Evolutionary conservation across 2,113 vertebrate species (phyloP).

Genomic region (Atractosteus spatula): DNA sequence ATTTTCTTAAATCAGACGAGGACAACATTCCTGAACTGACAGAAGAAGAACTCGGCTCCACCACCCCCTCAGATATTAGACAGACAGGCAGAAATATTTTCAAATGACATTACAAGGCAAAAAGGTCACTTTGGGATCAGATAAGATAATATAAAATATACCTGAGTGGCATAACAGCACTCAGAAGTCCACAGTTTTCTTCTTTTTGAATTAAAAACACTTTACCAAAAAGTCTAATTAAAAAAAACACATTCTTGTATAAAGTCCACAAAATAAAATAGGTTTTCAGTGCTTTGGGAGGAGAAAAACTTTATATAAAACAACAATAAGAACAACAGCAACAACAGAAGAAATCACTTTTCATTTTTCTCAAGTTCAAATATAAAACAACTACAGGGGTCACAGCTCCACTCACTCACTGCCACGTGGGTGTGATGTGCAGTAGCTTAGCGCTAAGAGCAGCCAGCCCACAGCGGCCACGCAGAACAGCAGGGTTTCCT

Average conservation of each 20-base stretch:
- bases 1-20: not conserved
- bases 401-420: too few species aligned
- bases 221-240: slow-evolving; percentile 12
- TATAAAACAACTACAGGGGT: too few species aligned
- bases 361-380: too few species aligned
- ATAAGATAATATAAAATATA: slow-evolving; percentile 54
- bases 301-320: slow-evolving; percentile 14
- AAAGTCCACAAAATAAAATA: slow-evolving; percentile 59
- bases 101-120: not conserved
- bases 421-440: too few species aligned
- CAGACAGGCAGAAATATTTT: not conserved
- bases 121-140: slow-evolving; percentile 23
- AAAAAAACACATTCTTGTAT: slow-evolving; percentile 53
- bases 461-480: too few species aligned
- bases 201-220: slow-evolving; percentile 35
- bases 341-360: too few species aligned
- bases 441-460: too few species aligned
- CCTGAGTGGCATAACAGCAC: slow-evolving; percentile 64
- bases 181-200: slow-evolving; percentile 6
- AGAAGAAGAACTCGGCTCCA: not conserved
- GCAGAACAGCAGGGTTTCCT: too few species aligned
- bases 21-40: not conserved
- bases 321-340: too few species aligned
- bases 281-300: slow-evolving; percentile 69
- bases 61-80: too few species aligned